Evolutionary conservation across 2,888 invertebrate genomes (phyloP).

Genomic region (Tenthredo scrophulariae): DNA sequence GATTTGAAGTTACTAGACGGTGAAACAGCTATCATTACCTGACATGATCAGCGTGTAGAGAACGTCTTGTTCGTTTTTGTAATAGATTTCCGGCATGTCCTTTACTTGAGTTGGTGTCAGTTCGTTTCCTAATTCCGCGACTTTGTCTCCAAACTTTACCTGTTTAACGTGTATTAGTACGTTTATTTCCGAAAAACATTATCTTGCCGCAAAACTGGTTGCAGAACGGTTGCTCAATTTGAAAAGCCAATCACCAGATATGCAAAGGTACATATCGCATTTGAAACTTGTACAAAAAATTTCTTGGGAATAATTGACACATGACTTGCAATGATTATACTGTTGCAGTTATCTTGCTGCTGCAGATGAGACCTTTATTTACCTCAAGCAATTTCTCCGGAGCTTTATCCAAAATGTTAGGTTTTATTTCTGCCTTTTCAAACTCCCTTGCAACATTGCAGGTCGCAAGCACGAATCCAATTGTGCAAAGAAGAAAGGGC

Average conservation of each 20-base stretch:
- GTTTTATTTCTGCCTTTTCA: slow-evolving; percentile 71
- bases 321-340: too few relatives aligned
- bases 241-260: too few relatives aligned
- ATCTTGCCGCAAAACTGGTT: too few relatives aligned
- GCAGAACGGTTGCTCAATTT: too few relatives aligned
- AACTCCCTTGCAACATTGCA: slow-evolving; percentile 72
- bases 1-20: background rate
- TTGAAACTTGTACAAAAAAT: too few relatives aligned
- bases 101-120: slow-evolving; percentile 9
- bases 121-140: background rate
- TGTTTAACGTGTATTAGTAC: background rate
- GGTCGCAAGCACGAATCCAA: slow-evolving; percentile 59
- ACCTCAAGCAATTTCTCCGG: slow-evolving; percentile 73
- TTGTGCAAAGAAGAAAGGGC: slow-evolving; percentile 66
- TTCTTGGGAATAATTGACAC: too few relatives aligned
- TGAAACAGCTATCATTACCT: slow-evolving; percentile 63
- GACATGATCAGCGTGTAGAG: slow-evolving; percentile 83
- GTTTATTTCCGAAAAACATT: too few relatives aligned
- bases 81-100: slow-evolving; percentile 74
- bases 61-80: slow-evolving; percentile 76
- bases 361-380: slow-evolving; percentile 26
- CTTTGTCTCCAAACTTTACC: slow-evolving; percentile 70
- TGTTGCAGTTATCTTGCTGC: too few relatives aligned
- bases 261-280: too few relatives aligned
- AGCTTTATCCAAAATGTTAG: slow-evolving; percentile 72